Evolutionary conservation across 1,140 invertebrate genomes (phyloP), one percentile per base, ranked within the genome.

Genomic region (Asbolus verrucosus): DNA sequence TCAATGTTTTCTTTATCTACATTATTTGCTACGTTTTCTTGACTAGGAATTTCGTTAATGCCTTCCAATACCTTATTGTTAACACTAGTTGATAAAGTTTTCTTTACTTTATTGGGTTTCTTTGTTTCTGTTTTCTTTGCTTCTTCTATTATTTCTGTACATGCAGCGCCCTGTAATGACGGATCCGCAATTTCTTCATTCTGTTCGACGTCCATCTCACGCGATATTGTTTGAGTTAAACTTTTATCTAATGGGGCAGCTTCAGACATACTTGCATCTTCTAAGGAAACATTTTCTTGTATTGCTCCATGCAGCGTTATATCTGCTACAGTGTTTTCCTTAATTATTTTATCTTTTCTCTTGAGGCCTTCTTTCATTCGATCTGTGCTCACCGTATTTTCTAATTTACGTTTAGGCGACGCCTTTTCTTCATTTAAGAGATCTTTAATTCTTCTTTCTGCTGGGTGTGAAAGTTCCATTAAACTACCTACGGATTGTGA

Each of bases 401-500:
- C 89, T 13, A 91, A 78, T 79, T 91, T 91, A 38, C 90, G 83
- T 77, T 92, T 92, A 6, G 87, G 84, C 15, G 77, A 71, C 31
- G 66, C 46, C 68, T 76, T 78, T 75, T 84, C 83, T 82, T 88
- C 87, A 41, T 86, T 84, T 62, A 91, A 85, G 73, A 90, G 84
- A 73, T 91, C 89, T 62, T 88, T 83, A 70, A 91, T 91, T 75
- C 88, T 85, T 74, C 86, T 85, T 81, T 83, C 76, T 74, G 86
- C 73, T 73, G 80, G 67, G 60, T 78, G 69, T 66, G 85, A 83
- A 0, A 90, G 80, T 60, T 90, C 88, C 81, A 88, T 87, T 62
- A 91, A 82, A 73, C 87, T 90, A 9, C 88, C 89, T 11, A 89
- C 86, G 0, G 89, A 91, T 72, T 89, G 88, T 39, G 88, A 90